Percentiles rank a stretch among this genome's conserved stretches.
Evolutionary conservation across 37 sponge, comb jelly and placozoan species (phyloP).

Genomic region (Petrosia ficiformis): DNA sequence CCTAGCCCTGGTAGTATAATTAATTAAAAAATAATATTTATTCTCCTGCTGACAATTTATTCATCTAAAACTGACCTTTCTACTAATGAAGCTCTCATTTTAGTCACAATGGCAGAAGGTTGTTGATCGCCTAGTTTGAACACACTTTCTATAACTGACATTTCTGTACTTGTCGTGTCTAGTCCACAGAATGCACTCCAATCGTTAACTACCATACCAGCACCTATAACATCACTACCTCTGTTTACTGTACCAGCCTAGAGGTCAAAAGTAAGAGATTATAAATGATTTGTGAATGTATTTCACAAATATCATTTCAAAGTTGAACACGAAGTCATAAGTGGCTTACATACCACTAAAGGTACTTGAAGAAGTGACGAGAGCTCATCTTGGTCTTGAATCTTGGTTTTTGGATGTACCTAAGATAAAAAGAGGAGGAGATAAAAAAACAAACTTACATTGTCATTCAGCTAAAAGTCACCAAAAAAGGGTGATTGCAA

Average conservation of each 20-base stretch:
- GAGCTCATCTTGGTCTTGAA: constrained; percentile 94
- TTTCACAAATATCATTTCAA: background rate
- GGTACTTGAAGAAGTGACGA: constrained; percentile 99
- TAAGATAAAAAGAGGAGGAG: background rate
- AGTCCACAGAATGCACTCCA: constrained; percentile 98
- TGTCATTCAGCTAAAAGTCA: background rate
- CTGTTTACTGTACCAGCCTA: constrained; percentile 98
- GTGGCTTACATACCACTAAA: constrained; percentile 71
- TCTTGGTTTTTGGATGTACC: constrained; percentile 94
- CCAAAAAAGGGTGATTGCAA: too few relatives aligned
- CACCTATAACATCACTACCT: constrained; percentile 95
- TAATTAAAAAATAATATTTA: too few relatives aligned
- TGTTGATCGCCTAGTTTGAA: constrained; percentile 87
- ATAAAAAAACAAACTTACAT: background rate
- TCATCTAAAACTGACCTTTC: constrained; percentile 90
- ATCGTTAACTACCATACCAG: constrained; percentile 97
- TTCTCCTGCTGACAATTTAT: too few relatives aligned
- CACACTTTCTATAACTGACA: constrained; percentile 95
- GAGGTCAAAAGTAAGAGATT: too few relatives aligned
- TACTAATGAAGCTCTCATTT: constrained; percentile 75
- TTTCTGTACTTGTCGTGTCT: constrained; percentile 95
- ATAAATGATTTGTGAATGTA: background rate
- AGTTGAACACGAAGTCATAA: background rate
- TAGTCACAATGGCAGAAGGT: constrained; percentile 58
- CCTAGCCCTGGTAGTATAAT: too few relatives aligned